Conservation (phyloP, 2,888 invertebrate genomes). For the Griposia aprilina region DNA sequence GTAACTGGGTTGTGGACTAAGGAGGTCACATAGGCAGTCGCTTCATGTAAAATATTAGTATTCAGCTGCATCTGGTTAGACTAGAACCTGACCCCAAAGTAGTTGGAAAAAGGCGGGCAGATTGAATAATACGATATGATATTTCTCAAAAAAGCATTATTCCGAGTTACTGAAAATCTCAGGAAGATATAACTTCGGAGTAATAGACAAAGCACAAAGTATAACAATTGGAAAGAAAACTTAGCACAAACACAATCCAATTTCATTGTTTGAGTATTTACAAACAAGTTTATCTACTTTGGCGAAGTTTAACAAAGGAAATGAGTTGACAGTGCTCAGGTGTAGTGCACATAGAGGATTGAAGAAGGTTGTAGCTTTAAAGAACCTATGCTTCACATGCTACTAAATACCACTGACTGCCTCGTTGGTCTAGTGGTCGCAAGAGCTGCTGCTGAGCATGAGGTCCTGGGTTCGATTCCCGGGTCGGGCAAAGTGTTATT, state of each 20-base stretch:
- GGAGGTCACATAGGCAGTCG: no score
- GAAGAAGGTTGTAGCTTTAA: slow-evolving; percentile 19
- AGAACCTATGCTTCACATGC: neutral
- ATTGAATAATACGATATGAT: neutral
- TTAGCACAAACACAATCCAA: slow-evolving; percentile 60
- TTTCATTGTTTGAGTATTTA: slow-evolving; percentile 64
- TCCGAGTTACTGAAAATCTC: neutral
- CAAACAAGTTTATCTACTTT: slow-evolving; percentile 60
- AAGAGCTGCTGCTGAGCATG: no score
- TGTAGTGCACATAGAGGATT: slow-evolving; percentile 39
- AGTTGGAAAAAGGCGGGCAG: neutral
- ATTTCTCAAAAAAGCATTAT: neutral
- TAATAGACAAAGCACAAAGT: slow-evolving; percentile 37
- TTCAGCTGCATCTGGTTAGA: neutral
- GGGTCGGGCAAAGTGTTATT: no score
- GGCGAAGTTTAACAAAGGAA: slow-evolving; percentile 60
- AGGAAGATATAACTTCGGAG: neutral
- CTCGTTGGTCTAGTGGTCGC: no score
- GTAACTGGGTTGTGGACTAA: neutral
- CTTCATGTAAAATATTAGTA: neutral
- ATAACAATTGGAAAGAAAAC: slow-evolving; percentile 56
- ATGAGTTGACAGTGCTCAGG: slow-evolving; percentile 55
- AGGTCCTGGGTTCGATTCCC: no score
- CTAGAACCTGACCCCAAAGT: neutral
- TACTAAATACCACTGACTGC: no score